Conservation (phyloP, 2,113 vertebrate genomes). For the Osmerus mordax region DNA sequence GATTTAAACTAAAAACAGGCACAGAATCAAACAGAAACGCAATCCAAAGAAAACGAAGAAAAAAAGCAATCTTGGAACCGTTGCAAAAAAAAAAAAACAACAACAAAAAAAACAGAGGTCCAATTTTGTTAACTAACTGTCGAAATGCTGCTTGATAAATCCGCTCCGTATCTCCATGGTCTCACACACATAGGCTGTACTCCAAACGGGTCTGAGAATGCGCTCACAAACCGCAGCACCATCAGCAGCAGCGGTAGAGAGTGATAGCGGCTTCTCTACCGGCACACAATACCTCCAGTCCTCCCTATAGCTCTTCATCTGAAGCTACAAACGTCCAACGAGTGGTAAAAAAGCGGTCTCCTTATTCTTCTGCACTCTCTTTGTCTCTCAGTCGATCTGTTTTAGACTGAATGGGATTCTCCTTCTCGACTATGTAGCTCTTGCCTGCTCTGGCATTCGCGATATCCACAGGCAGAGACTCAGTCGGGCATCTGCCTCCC, state of each 20-base stretch:
- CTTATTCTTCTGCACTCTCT: constrained; percentile 17
- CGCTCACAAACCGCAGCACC: constrained; percentile 50
- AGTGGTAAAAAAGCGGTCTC: not conserved
- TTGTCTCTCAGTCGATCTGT: constrained; percentile 16
- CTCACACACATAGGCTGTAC: constrained; percentile 63
- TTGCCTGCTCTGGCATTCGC: constrained; percentile 57
- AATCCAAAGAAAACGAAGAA: constrained; percentile 11
- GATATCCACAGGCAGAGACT: constrained; percentile 67
- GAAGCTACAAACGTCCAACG: constrained; percentile 21
- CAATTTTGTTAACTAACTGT: constrained; percentile 59
- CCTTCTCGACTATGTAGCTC: constrained; percentile 37
- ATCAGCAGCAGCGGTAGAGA: constrained; percentile 40
- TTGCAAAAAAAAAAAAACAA: constrained; percentile 9
- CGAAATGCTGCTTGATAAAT: constrained; percentile 57
- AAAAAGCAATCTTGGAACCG: no score
- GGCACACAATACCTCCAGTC: constrained; percentile 62
- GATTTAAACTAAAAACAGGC: constrained; percentile 29
- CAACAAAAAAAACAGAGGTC: constrained; percentile 37
- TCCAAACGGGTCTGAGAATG: constrained; percentile 61
- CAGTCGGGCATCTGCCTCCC: constrained; percentile 73
- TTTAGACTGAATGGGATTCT: constrained; percentile 17
- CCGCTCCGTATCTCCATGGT: constrained; percentile 73
- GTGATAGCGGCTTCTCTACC: constrained; percentile 34
- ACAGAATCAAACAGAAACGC: constrained; percentile 32
- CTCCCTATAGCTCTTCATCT: constrained; percentile 50